Conservation (phyloP, 2,797 vertebrate species). For the Macroramphosus scolopax region DNA sequence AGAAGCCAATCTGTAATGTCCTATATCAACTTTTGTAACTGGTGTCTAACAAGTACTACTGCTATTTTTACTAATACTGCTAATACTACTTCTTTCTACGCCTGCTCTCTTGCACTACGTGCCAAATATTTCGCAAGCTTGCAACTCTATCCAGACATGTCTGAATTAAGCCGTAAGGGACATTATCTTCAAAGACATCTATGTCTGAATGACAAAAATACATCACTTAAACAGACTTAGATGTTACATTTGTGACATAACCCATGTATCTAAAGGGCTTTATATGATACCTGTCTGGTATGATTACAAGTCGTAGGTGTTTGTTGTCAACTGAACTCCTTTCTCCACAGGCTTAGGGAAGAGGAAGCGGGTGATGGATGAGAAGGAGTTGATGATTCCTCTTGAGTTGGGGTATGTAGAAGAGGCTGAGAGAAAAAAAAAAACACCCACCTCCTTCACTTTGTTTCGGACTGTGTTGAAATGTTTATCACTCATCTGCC, state of each 20-base stretch:
- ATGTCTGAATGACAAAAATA: not conserved
- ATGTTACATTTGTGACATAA: not conserved
- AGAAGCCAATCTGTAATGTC: not conserved
- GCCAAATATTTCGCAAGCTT: no score
- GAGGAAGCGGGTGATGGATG: constrained; percentile 90
- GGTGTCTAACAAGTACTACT: no score
- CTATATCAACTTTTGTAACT: no score
- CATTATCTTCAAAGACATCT: not conserved
- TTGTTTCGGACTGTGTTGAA: constrained; percentile 2
- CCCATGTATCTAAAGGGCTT: not conserved
- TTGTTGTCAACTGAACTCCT: constrained; percentile 14
- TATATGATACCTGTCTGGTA: constrained; percentile 7
- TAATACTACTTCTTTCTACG: no score
- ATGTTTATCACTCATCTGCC: not conserved
- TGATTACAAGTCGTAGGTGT: constrained; percentile 20
- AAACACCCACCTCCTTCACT: constrained; percentile 1
- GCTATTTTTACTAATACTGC: no score
- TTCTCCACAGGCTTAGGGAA: constrained; percentile 85
- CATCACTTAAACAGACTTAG: not conserved
- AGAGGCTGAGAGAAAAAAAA: constrained; percentile 16
- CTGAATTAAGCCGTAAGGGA: not conserved
- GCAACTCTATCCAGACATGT: no score
- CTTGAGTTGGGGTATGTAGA: constrained; percentile 91
- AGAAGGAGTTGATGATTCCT: constrained; percentile 90
- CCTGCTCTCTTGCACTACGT: no score